Conservation (phyloP, 2,113 vertebrate species). For the Meles meles region DNA sequence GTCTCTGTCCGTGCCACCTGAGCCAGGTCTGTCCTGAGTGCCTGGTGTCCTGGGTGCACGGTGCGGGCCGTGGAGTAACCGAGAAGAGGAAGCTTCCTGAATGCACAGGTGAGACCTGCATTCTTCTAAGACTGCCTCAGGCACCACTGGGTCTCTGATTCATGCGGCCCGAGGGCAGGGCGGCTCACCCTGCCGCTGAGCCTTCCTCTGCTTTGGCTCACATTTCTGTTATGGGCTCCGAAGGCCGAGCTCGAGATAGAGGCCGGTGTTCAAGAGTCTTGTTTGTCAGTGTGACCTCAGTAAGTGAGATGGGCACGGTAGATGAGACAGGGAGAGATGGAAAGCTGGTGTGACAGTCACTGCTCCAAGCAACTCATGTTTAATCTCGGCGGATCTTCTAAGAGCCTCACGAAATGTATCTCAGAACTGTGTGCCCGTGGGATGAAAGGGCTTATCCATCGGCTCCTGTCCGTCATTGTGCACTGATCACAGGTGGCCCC, state of each 20-base stretch:
- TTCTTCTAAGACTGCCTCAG: not conserved
- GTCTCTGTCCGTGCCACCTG: not conserved
- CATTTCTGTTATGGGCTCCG: not conserved
- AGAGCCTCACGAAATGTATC: not conserved
- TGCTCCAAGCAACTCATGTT: no score
- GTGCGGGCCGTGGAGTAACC: not conserved
- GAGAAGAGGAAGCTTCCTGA: not conserved
- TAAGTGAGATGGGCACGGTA: not conserved
- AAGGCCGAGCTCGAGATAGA: not conserved
- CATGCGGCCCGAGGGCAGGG: not conserved
- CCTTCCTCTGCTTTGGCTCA: not conserved
- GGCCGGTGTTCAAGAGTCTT: not conserved
- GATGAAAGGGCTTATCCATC: no score
- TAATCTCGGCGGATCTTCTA: not conserved
- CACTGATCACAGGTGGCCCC: not conserved
- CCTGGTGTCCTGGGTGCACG: fast-evolving
- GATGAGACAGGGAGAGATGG: not conserved
- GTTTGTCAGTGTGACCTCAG: not conserved
- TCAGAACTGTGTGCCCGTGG: not conserved
- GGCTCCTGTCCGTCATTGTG: not conserved
- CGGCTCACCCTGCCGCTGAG: not conserved
- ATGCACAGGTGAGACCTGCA: not conserved
- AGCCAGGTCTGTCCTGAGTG: not conserved
- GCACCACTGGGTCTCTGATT: not conserved
- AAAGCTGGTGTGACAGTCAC: fast-evolving